Evolutionary conservation across 2,888 invertebrate species (phyloP).

Genomic region (Eutolmus rufibarbis): DNA sequence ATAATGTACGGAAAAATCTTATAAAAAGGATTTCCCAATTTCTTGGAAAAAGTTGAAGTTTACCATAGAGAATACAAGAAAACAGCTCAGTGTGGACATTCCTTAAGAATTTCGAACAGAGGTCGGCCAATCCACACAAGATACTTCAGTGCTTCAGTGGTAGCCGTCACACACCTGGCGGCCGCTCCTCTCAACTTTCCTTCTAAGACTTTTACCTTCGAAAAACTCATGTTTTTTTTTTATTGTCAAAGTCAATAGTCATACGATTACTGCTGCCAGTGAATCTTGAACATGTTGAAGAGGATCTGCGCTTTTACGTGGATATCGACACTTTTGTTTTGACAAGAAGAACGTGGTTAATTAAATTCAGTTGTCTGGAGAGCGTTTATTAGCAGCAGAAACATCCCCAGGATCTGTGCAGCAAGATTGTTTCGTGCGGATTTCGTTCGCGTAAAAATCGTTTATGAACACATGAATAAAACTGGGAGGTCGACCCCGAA

Average conservation of each 20-base stretch:
- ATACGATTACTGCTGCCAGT: background rate
- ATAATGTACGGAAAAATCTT: no score
- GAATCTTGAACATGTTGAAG: background rate
- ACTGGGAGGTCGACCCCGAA: background rate
- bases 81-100: no score
- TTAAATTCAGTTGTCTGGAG: background rate
- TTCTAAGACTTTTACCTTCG: background rate
- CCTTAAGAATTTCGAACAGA: background rate
- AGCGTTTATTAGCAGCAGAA: background rate
- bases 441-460: background rate
- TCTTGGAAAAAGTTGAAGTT: no score
- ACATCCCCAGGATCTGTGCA: background rate
- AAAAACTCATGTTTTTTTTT: background rate
- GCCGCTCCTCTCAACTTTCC: background rate
- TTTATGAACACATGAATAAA: background rate
- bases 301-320: background rate
- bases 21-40: no score
- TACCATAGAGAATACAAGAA: no score
- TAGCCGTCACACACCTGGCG: background rate
- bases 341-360: background rate
- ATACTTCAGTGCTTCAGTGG: background rate
- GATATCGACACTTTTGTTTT: background rate
- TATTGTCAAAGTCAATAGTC: background rate
- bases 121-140: background rate
- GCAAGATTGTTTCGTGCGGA: background rate